Conservation (phyloP, 2,113 vertebrate genomes). For the Actenoides hombroni region DNA sequence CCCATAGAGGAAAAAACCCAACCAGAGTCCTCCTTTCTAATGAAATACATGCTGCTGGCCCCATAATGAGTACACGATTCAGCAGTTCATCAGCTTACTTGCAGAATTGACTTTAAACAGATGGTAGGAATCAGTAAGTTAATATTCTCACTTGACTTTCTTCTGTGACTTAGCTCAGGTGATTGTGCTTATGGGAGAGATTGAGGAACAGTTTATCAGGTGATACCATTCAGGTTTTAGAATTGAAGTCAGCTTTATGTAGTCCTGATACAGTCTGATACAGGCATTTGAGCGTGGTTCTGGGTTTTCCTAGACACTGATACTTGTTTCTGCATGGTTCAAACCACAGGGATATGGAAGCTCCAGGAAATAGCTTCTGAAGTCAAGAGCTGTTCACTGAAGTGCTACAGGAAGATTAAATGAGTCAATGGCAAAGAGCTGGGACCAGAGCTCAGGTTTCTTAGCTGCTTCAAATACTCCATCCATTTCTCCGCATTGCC, state of each 20-base stretch:
- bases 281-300: not conserved
- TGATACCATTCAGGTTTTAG: not conserved
- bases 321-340: not conserved
- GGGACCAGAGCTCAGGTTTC: not conserved
- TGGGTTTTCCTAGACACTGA: not conserved
- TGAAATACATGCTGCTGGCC: not conserved
- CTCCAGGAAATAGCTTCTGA: not conserved
- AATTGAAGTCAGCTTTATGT: not conserved
- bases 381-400: not conserved
- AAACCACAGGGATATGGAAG: not conserved
- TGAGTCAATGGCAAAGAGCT: not conserved
- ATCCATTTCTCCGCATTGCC: not conserved
- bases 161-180: not conserved
- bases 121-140: not conserved
- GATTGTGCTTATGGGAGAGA: not conserved
- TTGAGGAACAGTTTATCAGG: not conserved
- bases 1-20: not conserved
- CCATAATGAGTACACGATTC: not conserved
- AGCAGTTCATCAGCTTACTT: not conserved
- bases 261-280: no score
- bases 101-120: not conserved
- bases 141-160: not conserved
- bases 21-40: not conserved
- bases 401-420: not conserved
- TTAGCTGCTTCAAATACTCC: not conserved